Conservation (phyloP, 2,113 vertebrate species). For the Catharus fuscescens region DNA sequence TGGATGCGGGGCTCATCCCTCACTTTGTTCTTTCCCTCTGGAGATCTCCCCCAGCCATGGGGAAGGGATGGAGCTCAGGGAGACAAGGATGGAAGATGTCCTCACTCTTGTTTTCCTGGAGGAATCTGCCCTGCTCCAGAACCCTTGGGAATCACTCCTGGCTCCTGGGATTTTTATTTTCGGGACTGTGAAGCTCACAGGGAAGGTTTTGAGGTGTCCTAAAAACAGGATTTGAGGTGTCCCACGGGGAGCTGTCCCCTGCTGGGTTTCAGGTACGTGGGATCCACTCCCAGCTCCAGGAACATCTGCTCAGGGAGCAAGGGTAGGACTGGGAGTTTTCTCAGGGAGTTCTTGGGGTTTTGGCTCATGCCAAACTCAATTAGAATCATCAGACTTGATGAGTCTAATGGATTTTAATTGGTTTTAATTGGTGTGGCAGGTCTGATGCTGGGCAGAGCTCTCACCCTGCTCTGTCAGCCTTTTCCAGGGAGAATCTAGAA, state of each 20-base stretch:
- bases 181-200: rapidly evolving
- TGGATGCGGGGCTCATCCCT: rapidly evolving
- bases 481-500: too few species aligned
- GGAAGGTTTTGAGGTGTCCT: neutral
- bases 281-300: rapidly evolving
- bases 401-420: neutral
- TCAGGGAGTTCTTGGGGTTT: neutral
- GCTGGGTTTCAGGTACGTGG: neutral
- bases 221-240: neutral
- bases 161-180: neutral
- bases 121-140: neutral
- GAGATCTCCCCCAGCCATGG: too few species aligned
- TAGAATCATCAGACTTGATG: too few species aligned
- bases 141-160: too few species aligned
- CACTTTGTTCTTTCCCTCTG: neutral
- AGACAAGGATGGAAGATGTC: rapidly evolving
- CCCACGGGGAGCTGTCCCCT: neutral
- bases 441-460: too few species aligned
- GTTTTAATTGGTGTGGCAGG: neutral
- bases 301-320: neutral
- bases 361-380: neutral
- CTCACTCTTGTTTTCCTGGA: neutral
- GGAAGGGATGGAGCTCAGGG: neutral
- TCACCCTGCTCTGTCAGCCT: too few species aligned
- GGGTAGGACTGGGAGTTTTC: neutral